A percentile compares a stretch with the other conserved stretches of the same genome.
Evolutionary conservation across 1,140 invertebrate genomes (phyloP).

Genomic region (Lucilia sericata): DNA sequence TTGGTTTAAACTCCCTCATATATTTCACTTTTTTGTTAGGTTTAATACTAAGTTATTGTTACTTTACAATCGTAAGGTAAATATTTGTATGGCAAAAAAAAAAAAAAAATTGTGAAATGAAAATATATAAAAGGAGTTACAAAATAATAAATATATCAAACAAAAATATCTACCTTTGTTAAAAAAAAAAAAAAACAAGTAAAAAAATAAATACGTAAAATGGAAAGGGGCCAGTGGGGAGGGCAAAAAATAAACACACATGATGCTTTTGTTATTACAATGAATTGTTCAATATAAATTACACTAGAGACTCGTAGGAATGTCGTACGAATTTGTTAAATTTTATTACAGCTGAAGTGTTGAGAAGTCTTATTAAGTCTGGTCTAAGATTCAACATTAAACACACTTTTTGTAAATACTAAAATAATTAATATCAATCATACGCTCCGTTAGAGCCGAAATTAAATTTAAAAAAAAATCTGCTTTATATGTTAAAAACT

Average conservation of each 20-base stretch:
- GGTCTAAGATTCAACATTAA: too few species aligned
- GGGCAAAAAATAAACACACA: background rate
- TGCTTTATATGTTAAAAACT: too few species aligned
- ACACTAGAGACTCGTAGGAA: too few species aligned
- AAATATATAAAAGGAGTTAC: background rate
- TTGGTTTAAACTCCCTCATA: background rate
- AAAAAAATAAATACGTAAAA: background rate
- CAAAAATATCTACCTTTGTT: background rate
- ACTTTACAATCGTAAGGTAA: background rate
- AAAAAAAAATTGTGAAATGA: background rate
- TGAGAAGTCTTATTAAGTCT: too few species aligned
- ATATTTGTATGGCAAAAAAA: background rate
- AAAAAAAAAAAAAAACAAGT: background rate
- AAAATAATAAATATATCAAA: constrained; percentile 7
- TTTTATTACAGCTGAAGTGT: too few species aligned
- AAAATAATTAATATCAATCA: too few species aligned
- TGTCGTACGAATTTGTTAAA: too few species aligned
- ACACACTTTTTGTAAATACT: too few species aligned
- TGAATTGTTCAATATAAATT: background rate
- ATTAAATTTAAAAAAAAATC: too few species aligned
- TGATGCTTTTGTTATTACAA: background rate
- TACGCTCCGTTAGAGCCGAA: too few species aligned
- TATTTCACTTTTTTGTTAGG: too few species aligned
- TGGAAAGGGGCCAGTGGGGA: too few species aligned
- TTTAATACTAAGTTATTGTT: background rate